Conservation (phyloP, 1,140 invertebrate genomes). For the Dufourea novaeangliae region DNA sequence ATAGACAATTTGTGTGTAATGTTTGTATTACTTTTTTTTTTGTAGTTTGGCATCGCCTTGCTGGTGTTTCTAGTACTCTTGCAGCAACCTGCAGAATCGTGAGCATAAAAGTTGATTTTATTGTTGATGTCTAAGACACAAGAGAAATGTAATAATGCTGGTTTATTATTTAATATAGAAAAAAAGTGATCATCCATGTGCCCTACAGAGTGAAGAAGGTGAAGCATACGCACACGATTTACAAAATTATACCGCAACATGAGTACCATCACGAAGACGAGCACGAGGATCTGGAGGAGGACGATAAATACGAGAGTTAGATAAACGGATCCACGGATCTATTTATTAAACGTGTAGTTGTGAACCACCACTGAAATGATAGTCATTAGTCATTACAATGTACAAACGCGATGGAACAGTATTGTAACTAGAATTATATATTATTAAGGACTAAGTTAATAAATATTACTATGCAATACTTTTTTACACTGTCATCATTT, state of each 20-base stretch:
- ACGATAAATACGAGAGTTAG: constrained; percentile 56
- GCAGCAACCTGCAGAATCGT: constrained; percentile 37
- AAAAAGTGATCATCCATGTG: constrained; percentile 85
- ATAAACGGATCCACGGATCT: neutral
- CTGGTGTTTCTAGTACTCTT: constrained; percentile 30
- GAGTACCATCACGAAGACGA: constrained; percentile 17
- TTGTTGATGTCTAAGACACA: neutral
- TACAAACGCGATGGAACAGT: constrained; percentile 7
- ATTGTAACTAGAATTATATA: neutral
- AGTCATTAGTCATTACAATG: constrained; percentile 29
- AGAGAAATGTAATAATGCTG: neutral
- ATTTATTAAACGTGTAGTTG: neutral
- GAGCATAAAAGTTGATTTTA: constrained; percentile 14
- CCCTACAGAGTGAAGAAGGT: constrained; percentile 85
- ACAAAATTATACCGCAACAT: constrained; percentile 84
- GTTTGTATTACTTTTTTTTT: constrained; percentile 8
- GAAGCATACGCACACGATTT: constrained; percentile 85
- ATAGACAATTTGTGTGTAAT: neutral
- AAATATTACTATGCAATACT: neutral
- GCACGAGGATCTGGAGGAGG: constrained; percentile 66
- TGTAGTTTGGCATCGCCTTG: constrained; percentile 50
- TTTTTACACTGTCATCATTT: too few species aligned
- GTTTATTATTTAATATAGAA: constrained; percentile 68
- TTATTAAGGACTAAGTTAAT: neutral
- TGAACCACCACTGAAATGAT: neutral